Base-by-base conservation (phyloP, 2,888 invertebrate species). In the Auanema freiburgensis region DNA sequence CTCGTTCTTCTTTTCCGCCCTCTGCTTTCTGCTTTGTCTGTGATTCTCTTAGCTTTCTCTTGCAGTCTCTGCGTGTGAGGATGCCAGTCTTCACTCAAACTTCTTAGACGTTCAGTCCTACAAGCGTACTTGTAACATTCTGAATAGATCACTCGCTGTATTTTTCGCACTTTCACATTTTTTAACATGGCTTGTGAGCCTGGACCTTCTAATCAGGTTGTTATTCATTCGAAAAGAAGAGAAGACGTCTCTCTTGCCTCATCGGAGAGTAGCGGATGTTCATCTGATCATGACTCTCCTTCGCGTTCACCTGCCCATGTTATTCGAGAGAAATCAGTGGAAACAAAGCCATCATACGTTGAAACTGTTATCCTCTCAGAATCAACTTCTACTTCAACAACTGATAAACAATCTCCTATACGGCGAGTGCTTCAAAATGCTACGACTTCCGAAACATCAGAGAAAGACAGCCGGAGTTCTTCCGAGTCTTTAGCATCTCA, bases 261-360 rank as follows among this genome's bases (percentile, higher is more conserved):
- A 12, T 73, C 73, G n/a, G 76, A 76, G 59, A 65, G 64, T 18
- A 64, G 64, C 18, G 70, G 70, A n/a, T 70, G 70, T 66, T 61
- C 68, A 12, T 66, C 66, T 14, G 59, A 63, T 10, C 44, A 54
- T 21, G 69, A 70, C 6, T 62, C 65, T 18, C 59, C 67, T 12
- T 42, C 51, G n/a, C 63, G 63, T 1, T 57, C 59, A 14, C 62
- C 66, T 41, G 59, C 55, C 3, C 43, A 42, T 54, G 33, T 33
- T 33, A 8, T 33, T 3, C 33, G 8, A 3, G 33, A 33, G 33
- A 33, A 8, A 33, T 8, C 33, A 33, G 33, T 33, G 33, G 61
- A 61, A 25, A 46, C 55, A 3, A 54, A 55, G 12, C 52, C 52
- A n/a, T n/a, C 18, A 4, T n/a, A n/a, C 24, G 50, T 52, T 14